phyloP scores from a whole-genome alignment of 2,888 invertebrate species.

The Yponomeuta plumbellus region DNA sequence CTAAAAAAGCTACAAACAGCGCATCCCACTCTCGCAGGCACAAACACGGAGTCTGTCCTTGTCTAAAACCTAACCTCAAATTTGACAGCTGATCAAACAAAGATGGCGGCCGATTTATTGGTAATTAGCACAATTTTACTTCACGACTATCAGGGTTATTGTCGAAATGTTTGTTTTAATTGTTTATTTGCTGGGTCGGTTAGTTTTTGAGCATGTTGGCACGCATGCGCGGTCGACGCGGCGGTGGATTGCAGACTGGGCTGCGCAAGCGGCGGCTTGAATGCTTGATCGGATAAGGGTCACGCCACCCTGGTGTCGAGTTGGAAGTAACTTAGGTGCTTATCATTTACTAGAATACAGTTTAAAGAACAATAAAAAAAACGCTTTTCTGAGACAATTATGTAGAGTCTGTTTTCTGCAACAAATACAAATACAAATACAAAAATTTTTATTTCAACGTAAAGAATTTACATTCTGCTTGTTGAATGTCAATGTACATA shows the following conservation, averaged over 20 bases:
- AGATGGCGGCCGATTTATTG: constrained; percentile 29
- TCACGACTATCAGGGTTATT: background rate
- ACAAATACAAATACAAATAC: no score
- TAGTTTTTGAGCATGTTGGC: background rate
- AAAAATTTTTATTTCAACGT: no score
- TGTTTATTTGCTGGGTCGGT: background rate
- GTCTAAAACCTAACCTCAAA: constrained; percentile 27
- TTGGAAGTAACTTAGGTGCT: background rate
- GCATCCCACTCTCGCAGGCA: constrained; percentile 4
- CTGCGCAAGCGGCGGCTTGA: constrained; percentile 31
- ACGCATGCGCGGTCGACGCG: constrained; percentile 19
- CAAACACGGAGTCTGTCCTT: constrained; percentile 9
- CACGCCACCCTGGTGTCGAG: background rate
- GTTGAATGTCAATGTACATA: no score
- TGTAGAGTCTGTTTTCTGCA: no score
- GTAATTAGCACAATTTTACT: constrained; percentile 2
- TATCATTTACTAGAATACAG: no score
- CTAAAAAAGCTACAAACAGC: constrained; percentile 9
- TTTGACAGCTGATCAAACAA: constrained; percentile 46
- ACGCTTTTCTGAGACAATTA: no score
- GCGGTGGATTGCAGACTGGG: constrained; percentile 38
- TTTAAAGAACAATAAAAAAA: no score
- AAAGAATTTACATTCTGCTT: no score
- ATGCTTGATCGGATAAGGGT: constrained; percentile 29
- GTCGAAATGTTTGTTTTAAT: background rate